Evolutionary conservation across 2,113 vertebrate genomes (phyloP), one percentile per base, ranked within the genome.

Genomic region (Trochalopteron elliotii): DNA sequence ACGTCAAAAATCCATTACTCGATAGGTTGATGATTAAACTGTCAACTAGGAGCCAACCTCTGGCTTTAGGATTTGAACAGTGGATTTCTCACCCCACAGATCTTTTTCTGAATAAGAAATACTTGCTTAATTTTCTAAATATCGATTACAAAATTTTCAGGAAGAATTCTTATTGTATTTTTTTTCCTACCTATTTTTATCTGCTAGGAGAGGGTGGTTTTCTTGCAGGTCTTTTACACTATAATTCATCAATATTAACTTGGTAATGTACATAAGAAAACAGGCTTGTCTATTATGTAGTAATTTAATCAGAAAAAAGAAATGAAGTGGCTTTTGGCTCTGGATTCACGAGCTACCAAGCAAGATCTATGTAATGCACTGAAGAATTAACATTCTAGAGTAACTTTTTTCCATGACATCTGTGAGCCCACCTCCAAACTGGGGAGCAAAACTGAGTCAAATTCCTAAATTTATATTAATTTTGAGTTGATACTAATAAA

Each of bases 201-300:
- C 47, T 49, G 5, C 47, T 49, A 2, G 42, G 25, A 47, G 9
- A 22, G 18, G 30, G 35, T 10, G 24, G 3, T 1, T 15, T 5
- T 30, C 24, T 65, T 30, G 1, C 0, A 0, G 2, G 4, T 40
- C 20, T 53, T 17, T 53, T 72, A 42, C 24, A 28, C 9, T 27
- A 7, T 33, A 53, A 42, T 77, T 84, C 21, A 49, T 27, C 24
- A 33, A 8, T 30, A 10, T 59, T 59, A 39, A 33, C 33, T 9
- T 39, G 44, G 49, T 15, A 44, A 65, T 14, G 16, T 53, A 39
- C 18, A 44, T 7, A 69, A 33, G 10, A 15, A 77, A 81, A 44
- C 6, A 35, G 9, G 6, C 16, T 15, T 59, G 8, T n/a, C 27
- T 53, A 28, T 68, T n/a, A 53, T 9, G 10, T 17, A 21, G n/a